Conservation (phyloP, 2,113 vertebrate species). For the Pangasianodon gigas region DNA sequence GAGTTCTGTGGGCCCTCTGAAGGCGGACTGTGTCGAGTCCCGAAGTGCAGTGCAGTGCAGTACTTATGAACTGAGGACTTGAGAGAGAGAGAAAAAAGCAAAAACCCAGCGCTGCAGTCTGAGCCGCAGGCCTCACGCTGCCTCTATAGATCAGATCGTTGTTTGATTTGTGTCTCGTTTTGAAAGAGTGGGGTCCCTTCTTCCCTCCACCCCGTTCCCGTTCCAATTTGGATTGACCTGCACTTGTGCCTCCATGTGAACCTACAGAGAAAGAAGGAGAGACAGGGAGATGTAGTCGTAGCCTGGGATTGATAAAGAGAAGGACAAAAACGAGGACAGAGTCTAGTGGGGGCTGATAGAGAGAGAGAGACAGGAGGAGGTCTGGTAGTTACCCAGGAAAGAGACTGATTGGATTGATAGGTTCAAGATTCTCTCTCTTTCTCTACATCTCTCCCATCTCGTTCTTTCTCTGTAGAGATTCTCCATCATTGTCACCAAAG, state of each 20-base stretch:
- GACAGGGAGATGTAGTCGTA: slow-evolving; percentile 65
- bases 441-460: slow-evolving; percentile 74
- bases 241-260: slow-evolving; percentile 75
- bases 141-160: slow-evolving; percentile 69
- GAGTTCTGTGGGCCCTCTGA: slow-evolving; percentile 77
- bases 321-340: slow-evolving; percentile 30
- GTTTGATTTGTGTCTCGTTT: slow-evolving; percentile 76
- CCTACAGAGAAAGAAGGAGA: slow-evolving; percentile 81
- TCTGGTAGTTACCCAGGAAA: slow-evolving; percentile 65
- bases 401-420: slow-evolving; percentile 62
- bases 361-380: slow-evolving; percentile 64
- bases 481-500: slow-evolving; percentile 55
- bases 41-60: slow-evolving; percentile 71
- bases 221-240: slow-evolving; percentile 71
- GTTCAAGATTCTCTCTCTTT: slow-evolving; percentile 76
- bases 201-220: slow-evolving; percentile 65
- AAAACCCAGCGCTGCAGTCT: slow-evolving; percentile 61
- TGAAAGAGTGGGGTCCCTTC: slow-evolving; percentile 70
- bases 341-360: slow-evolving; percentile 38
- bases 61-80: slow-evolving; percentile 76
- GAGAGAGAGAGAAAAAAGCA: slow-evolving; percentile 63
- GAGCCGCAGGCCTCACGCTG: slow-evolving; percentile 66
- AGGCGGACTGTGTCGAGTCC: slow-evolving; percentile 77
- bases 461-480: slow-evolving; percentile 79
- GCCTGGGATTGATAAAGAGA: slow-evolving; percentile 40